Percentiles rank a stretch among this genome's conserved stretches.
phyloP scores from a whole-genome alignment of 2,113 vertebrate species.

The Upupa epops region DNA sequence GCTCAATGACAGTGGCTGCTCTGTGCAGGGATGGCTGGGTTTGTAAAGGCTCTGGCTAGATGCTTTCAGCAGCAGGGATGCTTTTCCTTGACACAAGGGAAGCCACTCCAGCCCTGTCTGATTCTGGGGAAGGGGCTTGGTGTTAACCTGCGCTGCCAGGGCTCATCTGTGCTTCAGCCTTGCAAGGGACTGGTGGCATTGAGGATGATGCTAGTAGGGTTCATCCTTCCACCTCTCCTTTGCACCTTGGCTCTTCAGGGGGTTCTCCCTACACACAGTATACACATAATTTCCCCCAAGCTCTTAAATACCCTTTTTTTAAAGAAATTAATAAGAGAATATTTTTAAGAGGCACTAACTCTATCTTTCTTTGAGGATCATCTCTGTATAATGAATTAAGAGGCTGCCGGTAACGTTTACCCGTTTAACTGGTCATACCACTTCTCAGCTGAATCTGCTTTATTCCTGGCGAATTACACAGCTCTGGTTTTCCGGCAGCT shows the following conservation, averaged over 20 bases:
- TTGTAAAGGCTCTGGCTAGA: neutral
- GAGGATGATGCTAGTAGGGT: neutral
- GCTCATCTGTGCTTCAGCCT: neutral
- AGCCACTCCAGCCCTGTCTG: neutral
- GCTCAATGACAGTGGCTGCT: neutral
- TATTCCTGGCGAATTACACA: constrained; percentile 8
- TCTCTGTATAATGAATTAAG: neutral
- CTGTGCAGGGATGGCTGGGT: neutral
- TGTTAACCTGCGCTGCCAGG: neutral
- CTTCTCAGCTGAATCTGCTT: constrained; percentile 45
- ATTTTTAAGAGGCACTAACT: neutral
- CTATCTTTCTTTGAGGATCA: neutral
- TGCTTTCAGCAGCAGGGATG: neutral
- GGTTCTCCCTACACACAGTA: neutral
- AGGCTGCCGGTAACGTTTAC: neutral
- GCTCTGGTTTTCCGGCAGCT: constrained; percentile 45
- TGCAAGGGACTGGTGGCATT: neutral
- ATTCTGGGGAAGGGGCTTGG: neutral
- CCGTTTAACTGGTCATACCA: constrained; percentile 26
- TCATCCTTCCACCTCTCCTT: neutral
- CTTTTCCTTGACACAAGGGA: neutral
- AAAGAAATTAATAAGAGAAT: too few species aligned
- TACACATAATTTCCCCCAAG: neutral
- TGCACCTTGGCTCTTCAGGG: neutral
- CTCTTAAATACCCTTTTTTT: too few species aligned